Conservation (phyloP, 2,888 invertebrate species). For the Pyrochroa serraticornis region DNA sequence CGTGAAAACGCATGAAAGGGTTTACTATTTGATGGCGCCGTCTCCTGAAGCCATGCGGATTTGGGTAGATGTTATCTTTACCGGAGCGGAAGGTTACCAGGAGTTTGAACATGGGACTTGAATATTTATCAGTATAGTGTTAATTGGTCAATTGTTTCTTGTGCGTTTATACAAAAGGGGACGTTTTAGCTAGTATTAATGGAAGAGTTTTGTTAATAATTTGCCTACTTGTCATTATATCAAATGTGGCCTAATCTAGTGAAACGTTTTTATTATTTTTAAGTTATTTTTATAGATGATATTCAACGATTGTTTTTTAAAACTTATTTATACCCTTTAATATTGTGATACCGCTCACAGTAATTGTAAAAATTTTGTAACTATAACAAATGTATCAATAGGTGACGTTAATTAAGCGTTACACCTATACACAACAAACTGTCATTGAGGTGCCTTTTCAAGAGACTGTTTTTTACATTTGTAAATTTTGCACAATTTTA, state of each 20-base stretch:
- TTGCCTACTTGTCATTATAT: no score
- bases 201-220: no score
- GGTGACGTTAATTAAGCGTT: background rate
- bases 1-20: conserved; percentile 88
- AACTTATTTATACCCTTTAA: no score
- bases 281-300: no score
- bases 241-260: no score
- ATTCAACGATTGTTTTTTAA: no score
- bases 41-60: conserved; percentile 93
- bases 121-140: conserved; percentile 17
- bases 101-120: conserved; percentile 65
- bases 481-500: conserved; percentile 15
- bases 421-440: background rate
- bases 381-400: background rate
- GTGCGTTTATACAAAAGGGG: background rate
- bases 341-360: no score
- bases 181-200: no score
- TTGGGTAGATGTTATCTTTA: conserved; percentile 96
- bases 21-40: conserved; percentile 91
- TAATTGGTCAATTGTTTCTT: background rate
- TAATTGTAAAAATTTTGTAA: no score
- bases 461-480: conserved; percentile 23
- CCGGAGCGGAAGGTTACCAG: conserved; percentile 89
- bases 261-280: no score
- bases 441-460: conserved; percentile 11